A percentile compares a stretch with the other conserved stretches of the same genome.
Conservation (phyloP, 2,888 invertebrate species). For the Cerceris ruficornis region DNA sequence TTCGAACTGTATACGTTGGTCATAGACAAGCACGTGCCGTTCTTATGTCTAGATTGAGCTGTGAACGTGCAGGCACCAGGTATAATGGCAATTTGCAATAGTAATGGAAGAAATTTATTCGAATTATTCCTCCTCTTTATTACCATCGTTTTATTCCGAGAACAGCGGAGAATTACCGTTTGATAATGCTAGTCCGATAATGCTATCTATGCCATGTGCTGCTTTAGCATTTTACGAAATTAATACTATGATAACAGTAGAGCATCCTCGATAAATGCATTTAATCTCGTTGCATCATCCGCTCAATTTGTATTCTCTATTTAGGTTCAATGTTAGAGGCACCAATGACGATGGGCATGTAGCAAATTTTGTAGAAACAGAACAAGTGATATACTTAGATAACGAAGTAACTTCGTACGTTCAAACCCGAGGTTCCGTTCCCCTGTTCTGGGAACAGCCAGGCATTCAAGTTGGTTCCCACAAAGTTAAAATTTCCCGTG, state of each 20-base stretch:
- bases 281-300: not conserved
- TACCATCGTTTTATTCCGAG: not conserved
- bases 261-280: not conserved
- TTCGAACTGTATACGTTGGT: conserved; percentile 98
- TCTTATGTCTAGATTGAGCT: conserved; percentile 97
- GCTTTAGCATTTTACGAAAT: conserved; percentile 7
- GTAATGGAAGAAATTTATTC: not conserved
- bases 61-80: conserved; percentile 98
- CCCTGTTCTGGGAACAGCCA: conserved; percentile 99
- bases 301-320: conserved; percentile 9
- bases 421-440: conserved; percentile 97
- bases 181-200: not conserved
- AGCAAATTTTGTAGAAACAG: conserved; percentile 99
- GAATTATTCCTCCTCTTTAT: not conserved
- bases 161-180: not conserved
- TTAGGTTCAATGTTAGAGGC: conserved; percentile 97
- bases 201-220: not conserved
- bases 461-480: conserved; percentile 99
- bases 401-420: conserved; percentile 94
- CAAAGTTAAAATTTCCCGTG: conserved; percentile 97
- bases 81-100: conserved; percentile 63
- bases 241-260: not conserved
- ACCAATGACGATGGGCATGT: conserved; percentile 99
- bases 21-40: conserved; percentile 96
- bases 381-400: conserved; percentile 97